A percentile compares a stretch with the other conserved stretches of the same genome.
Conservation (phyloP, 2,888 invertebrate species). For the Rhyacophila evoluta region DNA sequence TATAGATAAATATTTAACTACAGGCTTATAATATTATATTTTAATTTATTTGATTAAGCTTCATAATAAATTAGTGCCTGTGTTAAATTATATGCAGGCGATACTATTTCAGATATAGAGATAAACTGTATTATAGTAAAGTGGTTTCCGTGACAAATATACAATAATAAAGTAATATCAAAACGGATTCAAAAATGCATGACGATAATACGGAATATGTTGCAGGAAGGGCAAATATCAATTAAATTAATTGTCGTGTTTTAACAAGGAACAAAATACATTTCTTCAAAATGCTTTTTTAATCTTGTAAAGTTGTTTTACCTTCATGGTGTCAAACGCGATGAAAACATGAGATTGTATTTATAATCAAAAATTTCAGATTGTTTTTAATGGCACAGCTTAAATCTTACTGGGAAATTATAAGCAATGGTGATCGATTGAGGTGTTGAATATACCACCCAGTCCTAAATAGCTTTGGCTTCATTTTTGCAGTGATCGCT, state of each 20-base stretch:
- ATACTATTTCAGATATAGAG: background rate
- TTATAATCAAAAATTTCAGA: background rate
- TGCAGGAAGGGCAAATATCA: conserved; percentile 27
- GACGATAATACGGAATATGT: background rate
- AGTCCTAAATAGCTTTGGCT: conserved; percentile 46
- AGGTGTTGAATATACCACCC: conserved; percentile 30
- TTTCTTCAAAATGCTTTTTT: conserved; percentile 34
- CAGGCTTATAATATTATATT: background rate
- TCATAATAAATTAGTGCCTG: no score
- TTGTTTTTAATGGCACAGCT: background rate
- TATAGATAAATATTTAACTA: background rate
- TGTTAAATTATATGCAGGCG: background rate
- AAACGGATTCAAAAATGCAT: background rate
- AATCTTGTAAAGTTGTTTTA: conserved; percentile 32
- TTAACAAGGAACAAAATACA: conserved; percentile 30
- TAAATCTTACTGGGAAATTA: background rate
- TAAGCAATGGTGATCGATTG: conserved; percentile 32
- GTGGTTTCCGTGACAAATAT: background rate
- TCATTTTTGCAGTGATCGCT: conserved; percentile 61
- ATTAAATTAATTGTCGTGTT: background rate
- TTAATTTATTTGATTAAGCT: background rate
- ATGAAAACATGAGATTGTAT: background rate
- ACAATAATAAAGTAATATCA: conserved; percentile 15
- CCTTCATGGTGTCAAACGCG: conserved; percentile 33
- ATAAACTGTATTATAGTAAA: background rate